phyloP scores from a whole-genome alignment of 2,888 invertebrate species.

The Macrophya annulata region DNA sequence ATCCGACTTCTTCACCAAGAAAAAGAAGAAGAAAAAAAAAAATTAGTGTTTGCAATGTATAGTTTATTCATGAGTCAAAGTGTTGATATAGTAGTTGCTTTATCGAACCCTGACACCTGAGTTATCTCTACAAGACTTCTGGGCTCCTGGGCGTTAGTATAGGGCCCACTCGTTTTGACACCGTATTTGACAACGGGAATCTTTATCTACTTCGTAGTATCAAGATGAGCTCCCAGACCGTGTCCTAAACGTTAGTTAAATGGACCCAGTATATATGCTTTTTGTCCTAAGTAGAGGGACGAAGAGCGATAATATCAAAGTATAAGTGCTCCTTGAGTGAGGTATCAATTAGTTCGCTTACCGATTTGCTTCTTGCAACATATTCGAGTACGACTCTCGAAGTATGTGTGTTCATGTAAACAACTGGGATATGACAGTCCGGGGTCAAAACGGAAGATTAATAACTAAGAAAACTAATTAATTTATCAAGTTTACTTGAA shows the following conservation, averaged over 20 bases:
- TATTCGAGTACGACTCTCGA: constrained; percentile 28
- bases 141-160: constrained; percentile 31
- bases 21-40: no score
- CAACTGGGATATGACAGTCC: constrained; percentile 44
- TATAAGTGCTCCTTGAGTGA: constrained; percentile 28
- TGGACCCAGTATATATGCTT: background rate
- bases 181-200: constrained; percentile 7
- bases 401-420: constrained; percentile 11
- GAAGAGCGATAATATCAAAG: constrained; percentile 25
- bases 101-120: constrained; percentile 40
- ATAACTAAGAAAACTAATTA: constrained; percentile 1
- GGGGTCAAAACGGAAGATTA: constrained; percentile 41
- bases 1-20: no score
- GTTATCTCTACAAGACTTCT: constrained; percentile 46
- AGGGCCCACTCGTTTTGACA: constrained; percentile 22
- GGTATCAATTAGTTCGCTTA: constrained; percentile 14
- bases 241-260: background rate
- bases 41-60: constrained; percentile 15
- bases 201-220: constrained; percentile 5
- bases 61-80: constrained; percentile 38
- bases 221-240: background rate
- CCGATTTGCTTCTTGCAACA: constrained; percentile 28
- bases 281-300: constrained; percentile 11
- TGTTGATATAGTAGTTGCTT: constrained; percentile 19
- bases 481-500: background rate